phyloP scores from a whole-genome alignment of 2,888 invertebrate genomes.

The Chironomus tentans region DNA sequence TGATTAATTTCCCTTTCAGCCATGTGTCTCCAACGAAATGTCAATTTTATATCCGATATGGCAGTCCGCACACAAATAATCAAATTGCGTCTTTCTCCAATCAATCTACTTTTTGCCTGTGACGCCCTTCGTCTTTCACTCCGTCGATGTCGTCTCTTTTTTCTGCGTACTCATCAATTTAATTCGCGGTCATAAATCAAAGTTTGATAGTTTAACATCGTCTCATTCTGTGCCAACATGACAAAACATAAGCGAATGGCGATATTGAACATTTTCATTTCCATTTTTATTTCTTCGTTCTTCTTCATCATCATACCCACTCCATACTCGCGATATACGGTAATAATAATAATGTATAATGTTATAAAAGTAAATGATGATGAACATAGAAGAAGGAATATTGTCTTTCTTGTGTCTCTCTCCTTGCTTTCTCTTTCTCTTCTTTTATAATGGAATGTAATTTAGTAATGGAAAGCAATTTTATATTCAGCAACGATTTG shows the following conservation, averaged over 20 bases:
- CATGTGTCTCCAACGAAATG: slow-evolving; percentile 1
- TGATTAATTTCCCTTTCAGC: slow-evolving; percentile 21
- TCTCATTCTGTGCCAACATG: too few relatives aligned
- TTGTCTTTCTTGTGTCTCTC: not conserved
- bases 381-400: not conserved
- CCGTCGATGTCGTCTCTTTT: not conserved
- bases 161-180: not conserved
- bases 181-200: slow-evolving; percentile 21
- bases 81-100: slow-evolving; percentile 5
- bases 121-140: not conserved
- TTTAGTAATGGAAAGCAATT: slow-evolving; percentile 14
- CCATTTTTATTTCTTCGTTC: not conserved
- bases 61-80: slow-evolving; percentile 17
- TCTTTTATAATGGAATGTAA: slow-evolving; percentile 12
- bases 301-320: not conserved
- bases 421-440: not conserved
- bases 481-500: not conserved
- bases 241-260: too few relatives aligned
- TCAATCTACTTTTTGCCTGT: slow-evolving; percentile 5
- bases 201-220: slow-evolving; percentile 14
- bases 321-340: not conserved
- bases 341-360: too few relatives aligned
- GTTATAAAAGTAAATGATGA: not conserved
- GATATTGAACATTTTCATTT: not conserved
- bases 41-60: slow-evolving; percentile 3